These are phyloP conservation scores for Amniataba percoides DNA, from an alignment of 2,797 vertebrate genomes.

Conservation along the genomic window DNA sequence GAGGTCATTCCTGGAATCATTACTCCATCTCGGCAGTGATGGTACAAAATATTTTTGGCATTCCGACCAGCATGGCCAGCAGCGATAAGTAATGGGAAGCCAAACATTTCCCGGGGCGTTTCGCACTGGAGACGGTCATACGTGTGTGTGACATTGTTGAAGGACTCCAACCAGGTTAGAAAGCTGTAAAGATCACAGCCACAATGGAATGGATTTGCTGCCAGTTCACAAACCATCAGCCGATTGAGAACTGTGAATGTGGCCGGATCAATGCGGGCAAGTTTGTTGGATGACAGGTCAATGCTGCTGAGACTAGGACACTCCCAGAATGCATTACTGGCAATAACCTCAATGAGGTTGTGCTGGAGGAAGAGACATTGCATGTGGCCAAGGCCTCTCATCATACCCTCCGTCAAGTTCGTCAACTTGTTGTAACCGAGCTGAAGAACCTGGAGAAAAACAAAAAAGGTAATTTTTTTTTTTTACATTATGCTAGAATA, in stretches of 20 bases:
- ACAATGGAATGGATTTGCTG: constrained; percentile 97
- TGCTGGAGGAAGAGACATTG: constrained; percentile 98
- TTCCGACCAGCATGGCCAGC: constrained; percentile 90
- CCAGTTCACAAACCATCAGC: constrained; percentile 96
- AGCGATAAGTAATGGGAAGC: constrained; percentile 91
- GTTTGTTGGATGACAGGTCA: constrained; percentile 97
- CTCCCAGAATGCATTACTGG: constrained; percentile 94
- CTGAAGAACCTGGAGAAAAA: constrained; percentile 89
- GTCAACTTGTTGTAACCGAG: constrained; percentile 97
- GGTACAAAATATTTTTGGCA: constrained; percentile 93
- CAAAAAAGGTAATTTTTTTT: constrained; percentile 1
- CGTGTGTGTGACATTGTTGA: constrained; percentile 98
- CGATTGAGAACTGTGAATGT: constrained; percentile 93
- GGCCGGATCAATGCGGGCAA: constrained; percentile 92
- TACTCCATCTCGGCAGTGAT: constrained; percentile 93
- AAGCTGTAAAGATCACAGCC: constrained; percentile 96
- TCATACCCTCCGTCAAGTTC: constrained; percentile 97
- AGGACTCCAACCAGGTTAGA: constrained; percentile 94
- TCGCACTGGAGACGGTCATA: constrained; percentile 98
- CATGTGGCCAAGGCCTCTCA: constrained; percentile 94
- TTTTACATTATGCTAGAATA: neutral
- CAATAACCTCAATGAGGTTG: constrained; percentile 96
- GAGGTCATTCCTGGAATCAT: constrained; percentile 92
- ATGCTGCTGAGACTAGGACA: constrained; percentile 97
- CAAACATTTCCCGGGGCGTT: constrained; percentile 93